A percentile compares a stretch with the other conserved stretches of the same genome.
Conservation (phyloP, 2,888 invertebrate species). For the Synergus gifuensis region DNA sequence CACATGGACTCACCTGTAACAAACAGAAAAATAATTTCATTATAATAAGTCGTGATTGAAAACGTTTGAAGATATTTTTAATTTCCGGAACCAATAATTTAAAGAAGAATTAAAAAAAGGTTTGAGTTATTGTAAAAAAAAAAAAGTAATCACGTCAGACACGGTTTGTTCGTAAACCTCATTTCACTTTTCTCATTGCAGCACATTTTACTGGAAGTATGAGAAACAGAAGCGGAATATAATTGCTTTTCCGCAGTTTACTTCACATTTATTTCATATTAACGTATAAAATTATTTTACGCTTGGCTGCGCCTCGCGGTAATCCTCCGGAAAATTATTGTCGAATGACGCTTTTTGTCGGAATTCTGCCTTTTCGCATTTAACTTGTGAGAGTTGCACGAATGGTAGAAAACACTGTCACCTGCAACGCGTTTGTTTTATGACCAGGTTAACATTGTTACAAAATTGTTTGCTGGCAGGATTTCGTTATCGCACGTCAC, state of each 20-base stretch:
- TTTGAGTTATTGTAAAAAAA: neutral
- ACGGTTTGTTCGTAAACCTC: neutral
- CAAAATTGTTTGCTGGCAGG: neutral
- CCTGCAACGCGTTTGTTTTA: neutral
- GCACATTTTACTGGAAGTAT: neutral
- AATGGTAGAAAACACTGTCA: neutral
- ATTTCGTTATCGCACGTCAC: neutral
- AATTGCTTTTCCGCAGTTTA: conserved; percentile 28
- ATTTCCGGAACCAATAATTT: neutral
- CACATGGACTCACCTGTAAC: conserved; percentile 11
- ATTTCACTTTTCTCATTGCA: neutral
- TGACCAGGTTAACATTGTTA: neutral
- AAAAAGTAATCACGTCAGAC: conserved; percentile 8
- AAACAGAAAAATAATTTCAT: neutral
- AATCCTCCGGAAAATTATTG: conserved; percentile 58
- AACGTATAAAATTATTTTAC: conserved; percentile 59
- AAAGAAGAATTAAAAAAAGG: neutral
- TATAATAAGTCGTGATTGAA: no score
- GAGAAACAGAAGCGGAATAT: conserved; percentile 18
- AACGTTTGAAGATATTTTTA: neutral
- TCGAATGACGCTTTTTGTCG: conserved; percentile 47
- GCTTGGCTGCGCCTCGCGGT: conserved; percentile 51
- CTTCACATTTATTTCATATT: conserved; percentile 43
- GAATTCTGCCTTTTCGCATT: conserved; percentile 53
- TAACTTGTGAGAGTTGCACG: neutral